Evolutionary conservation across 2,888 invertebrate genomes (phyloP).

Genomic region (Linnaemya vulpina): DNA sequence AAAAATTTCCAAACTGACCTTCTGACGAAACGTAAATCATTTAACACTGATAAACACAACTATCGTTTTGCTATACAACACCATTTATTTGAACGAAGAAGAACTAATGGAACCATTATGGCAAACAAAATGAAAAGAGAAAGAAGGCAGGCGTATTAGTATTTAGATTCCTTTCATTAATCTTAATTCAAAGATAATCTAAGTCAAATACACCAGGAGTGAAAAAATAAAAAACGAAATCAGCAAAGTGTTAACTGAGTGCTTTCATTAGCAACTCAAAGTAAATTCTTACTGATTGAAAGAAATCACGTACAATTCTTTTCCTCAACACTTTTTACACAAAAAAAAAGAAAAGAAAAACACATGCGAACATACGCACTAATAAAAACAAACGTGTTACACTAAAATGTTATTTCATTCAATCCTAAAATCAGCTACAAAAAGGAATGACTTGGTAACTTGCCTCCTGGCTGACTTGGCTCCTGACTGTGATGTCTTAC

Average conservation of each 20-base stretch:
- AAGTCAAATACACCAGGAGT: constrained; percentile 35
- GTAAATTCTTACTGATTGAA: constrained; percentile 68
- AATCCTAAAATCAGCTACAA: constrained; percentile 7
- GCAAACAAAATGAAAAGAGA: constrained; percentile 11
- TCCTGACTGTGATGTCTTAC: constrained; percentile 27
- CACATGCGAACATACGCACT: neutral
- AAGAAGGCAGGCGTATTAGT: constrained; percentile 28
- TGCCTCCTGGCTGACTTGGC: constrained; percentile 10
- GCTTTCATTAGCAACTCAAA: constrained; percentile 64
- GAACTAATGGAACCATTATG: constrained; percentile 12
- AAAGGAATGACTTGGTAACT: constrained; percentile 48
- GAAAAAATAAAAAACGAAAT: constrained; percentile 1
- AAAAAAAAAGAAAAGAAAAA: too few relatives aligned
- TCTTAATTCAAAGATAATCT: constrained; percentile 70
- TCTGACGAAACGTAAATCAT: constrained; percentile 24
- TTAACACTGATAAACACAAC: constrained; percentile 48
- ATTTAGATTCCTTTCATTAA: constrained; percentile 62
- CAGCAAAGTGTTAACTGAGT: constrained; percentile 64
- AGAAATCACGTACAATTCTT: constrained; percentile 66
- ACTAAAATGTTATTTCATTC: constrained; percentile 8
- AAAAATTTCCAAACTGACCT: constrained; percentile 25
- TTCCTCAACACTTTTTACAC: constrained; percentile 23
- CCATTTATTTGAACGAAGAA: constrained; percentile 34
- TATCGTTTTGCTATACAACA: constrained; percentile 53
- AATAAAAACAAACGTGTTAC: constrained; percentile 15